These are phyloP conservation scores for Oreohelix idahoensis DNA, from an alignment of 1,140 invertebrate genomes.

Conservation along the genomic window DNA sequence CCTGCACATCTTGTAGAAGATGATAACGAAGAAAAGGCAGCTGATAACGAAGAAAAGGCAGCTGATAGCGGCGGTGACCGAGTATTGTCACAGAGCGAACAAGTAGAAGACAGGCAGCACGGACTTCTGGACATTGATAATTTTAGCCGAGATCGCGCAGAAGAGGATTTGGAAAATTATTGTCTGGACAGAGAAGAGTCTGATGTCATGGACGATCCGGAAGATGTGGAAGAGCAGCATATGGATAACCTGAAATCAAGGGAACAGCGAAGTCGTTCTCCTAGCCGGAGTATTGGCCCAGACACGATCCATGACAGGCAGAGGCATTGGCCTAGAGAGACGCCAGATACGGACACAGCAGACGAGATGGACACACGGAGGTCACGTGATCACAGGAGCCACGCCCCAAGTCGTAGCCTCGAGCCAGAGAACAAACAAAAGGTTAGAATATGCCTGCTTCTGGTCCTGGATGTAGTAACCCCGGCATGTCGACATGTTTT, in stretches of 20 bases:
- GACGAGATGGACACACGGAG: not conserved
- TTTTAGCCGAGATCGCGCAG: not conserved
- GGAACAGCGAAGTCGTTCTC: not conserved
- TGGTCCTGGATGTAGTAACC: not conserved
- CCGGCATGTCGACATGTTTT: not conserved
- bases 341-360: not conserved
- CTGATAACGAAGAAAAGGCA: not conserved
- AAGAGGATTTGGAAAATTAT: slow-evolving; percentile 29
- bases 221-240: not conserved
- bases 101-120: not conserved
- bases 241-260: not conserved
- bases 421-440: not conserved
- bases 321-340: not conserved
- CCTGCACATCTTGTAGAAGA: no score
- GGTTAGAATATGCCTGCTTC: not conserved
- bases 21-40: not conserved
- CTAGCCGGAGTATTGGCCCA: not conserved
- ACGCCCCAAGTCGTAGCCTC: slow-evolving; percentile 13
- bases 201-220: slow-evolving; percentile 6
- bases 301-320: not conserved
- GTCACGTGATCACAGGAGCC: not conserved
- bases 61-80: not conserved
- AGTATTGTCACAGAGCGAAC: not conserved
- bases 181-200: slow-evolving; percentile 34
- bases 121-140: not conserved